phyloP scores from a whole-genome alignment of 1,140 invertebrate genomes.

The Drosophila willistoni region DNA sequence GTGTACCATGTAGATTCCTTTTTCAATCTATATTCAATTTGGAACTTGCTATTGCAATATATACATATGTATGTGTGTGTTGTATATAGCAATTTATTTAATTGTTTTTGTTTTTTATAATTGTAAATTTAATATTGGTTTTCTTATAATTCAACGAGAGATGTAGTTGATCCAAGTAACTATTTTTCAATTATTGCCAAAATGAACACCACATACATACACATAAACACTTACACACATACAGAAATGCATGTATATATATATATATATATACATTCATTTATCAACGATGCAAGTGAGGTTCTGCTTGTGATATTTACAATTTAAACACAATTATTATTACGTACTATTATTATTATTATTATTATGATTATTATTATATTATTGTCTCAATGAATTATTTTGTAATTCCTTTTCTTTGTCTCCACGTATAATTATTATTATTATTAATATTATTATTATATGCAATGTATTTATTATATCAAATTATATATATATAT shows the following conservation, averaged over 20 bases:
- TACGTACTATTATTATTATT: conserved; percentile 55
- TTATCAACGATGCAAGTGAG: conserved; percentile 80
- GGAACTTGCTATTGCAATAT: not conserved
- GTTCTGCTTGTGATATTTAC: conserved; percentile 81
- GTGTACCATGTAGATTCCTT: not conserved
- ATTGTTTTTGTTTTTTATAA: no score
- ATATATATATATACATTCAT: conserved; percentile 48
- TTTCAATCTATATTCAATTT: not conserved
- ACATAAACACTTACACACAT: conserved; percentile 37
- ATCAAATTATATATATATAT: conserved; percentile 19
- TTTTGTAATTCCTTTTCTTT: conserved; percentile 38
- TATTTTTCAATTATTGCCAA: conserved; percentile 8
- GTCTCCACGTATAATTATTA: conserved; percentile 36
- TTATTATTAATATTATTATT: not conserved
- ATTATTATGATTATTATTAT: conserved; percentile 50
- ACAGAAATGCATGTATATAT: conserved; percentile 24
- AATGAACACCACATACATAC: conserved; percentile 8
- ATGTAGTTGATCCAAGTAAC: not conserved
- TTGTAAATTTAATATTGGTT: no score
- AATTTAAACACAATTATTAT: conserved; percentile 76
- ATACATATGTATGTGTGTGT: not conserved
- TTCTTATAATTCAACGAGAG: no score
- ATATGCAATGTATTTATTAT: conserved; percentile 55
- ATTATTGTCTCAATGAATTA: conserved; percentile 45
- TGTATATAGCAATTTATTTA: not conserved